These are phyloP conservation scores for Coregonus suidteri DNA, from an alignment of 2,797 vertebrate species.

Conservation along the genomic window DNA sequence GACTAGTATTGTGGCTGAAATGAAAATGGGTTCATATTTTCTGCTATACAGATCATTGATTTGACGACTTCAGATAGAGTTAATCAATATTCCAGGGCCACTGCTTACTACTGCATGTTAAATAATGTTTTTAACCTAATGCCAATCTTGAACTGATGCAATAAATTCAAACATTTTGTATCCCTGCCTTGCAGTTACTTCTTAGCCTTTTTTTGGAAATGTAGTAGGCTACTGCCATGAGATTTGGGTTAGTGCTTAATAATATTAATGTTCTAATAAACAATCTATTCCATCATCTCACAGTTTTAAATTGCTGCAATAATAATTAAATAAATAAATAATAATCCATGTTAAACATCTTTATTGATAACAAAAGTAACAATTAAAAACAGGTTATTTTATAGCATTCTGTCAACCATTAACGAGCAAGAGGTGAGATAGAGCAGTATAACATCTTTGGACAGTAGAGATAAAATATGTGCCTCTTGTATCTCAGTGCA, in stretches of 20 bases:
- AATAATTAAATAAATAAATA: no score
- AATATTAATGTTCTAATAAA: neutral
- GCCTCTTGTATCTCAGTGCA: neutral
- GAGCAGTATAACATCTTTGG: neutral
- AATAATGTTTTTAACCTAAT: no score
- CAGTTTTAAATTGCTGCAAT: neutral
- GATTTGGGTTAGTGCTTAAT: neutral
- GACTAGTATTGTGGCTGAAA: neutral
- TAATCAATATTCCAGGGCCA: neutral
- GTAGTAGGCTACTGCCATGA: neutral
- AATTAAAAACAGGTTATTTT: neutral
- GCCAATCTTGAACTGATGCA: neutral
- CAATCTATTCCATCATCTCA: neutral
- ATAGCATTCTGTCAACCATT: neutral
- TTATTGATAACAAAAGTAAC: slow-evolving; percentile 16
- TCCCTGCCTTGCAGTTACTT: neutral
- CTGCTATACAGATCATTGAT: neutral
- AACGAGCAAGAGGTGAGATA: neutral
- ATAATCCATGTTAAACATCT: neutral
- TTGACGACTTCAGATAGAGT: neutral
- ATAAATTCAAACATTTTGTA: neutral
- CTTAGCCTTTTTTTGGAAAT: neutral
- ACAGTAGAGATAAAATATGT: neutral
- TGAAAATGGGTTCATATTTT: neutral
- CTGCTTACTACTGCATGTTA: no score